Evolutionary conservation across 2,888 invertebrate genomes (phyloP).

Genomic region (Philonicus albiceps): DNA sequence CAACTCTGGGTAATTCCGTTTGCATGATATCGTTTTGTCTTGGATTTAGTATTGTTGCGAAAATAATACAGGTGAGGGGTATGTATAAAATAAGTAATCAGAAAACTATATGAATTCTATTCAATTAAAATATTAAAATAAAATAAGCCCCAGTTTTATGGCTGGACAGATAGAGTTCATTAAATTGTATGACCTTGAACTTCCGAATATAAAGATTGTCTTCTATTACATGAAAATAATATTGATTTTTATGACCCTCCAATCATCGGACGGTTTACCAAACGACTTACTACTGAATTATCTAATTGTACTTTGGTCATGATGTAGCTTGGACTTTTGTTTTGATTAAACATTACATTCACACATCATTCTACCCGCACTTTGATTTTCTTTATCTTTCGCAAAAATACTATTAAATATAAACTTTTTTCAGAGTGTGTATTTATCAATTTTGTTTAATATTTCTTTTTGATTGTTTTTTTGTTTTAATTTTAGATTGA

Average conservation of each 20-base stretch:
- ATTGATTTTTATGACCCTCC: background rate
- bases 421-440: background rate
- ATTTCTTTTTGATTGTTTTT: background rate
- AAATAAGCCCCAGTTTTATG: background rate
- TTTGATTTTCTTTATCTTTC: background rate
- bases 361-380: background rate
- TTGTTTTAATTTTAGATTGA: background rate
- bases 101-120: background rate
- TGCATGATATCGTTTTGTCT: background rate
- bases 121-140: background rate
- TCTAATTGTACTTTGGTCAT: background rate
- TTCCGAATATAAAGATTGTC: background rate
- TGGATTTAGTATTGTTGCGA: background rate
- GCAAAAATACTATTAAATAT: background rate
- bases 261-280: background rate
- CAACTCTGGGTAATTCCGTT: background rate
- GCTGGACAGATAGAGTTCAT: background rate
- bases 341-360: background rate
- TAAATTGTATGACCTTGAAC: background rate
- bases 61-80: background rate
- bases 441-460: background rate
- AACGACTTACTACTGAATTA: background rate
- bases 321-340: background rate
- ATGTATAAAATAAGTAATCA: no score
- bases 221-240: background rate